A percentile compares a stretch with the other conserved stretches of the same genome.
phyloP scores from a whole-genome alignment of 2,113 vertebrate species.

The Ranitomeya imitator region DNA sequence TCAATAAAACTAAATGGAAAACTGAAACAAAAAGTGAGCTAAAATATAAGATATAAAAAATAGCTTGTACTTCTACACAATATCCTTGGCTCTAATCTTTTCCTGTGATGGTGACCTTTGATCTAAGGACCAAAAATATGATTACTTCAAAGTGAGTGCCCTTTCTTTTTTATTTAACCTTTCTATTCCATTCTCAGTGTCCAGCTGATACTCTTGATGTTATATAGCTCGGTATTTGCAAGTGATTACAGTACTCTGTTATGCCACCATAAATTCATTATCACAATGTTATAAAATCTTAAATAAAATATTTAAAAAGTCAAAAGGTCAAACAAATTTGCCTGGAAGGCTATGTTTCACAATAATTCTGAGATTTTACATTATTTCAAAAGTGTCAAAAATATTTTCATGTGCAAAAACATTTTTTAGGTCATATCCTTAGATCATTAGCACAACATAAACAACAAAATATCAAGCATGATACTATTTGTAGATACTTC shows the following conservation, averaged over 20 bases:
- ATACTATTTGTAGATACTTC: no score
- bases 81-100: neutral
- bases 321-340: neutral
- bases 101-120: conserved; percentile 30
- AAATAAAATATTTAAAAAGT: conserved; percentile 2
- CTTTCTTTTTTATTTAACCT: conserved; percentile 32
- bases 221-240: conserved; percentile 11
- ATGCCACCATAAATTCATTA: neutral
- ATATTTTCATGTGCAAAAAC: no score
- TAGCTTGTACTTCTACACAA: neutral
- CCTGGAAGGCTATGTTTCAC: neutral
- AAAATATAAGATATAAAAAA: neutral
- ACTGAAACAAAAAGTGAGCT: neutral
- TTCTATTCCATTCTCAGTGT: neutral
- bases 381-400: neutral
- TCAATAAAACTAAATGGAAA: neutral
- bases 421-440: no score
- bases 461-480: no score
- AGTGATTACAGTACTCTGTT: neutral
- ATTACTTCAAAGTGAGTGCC: conserved; percentile 34
- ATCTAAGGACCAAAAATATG: conserved; percentile 11
- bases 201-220: conserved; percentile 24
- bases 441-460: no score
- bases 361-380: neutral
- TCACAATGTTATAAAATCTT: neutral